Conservation (phyloP, 2,888 invertebrate genomes). For the Magallana nippona region DNA sequence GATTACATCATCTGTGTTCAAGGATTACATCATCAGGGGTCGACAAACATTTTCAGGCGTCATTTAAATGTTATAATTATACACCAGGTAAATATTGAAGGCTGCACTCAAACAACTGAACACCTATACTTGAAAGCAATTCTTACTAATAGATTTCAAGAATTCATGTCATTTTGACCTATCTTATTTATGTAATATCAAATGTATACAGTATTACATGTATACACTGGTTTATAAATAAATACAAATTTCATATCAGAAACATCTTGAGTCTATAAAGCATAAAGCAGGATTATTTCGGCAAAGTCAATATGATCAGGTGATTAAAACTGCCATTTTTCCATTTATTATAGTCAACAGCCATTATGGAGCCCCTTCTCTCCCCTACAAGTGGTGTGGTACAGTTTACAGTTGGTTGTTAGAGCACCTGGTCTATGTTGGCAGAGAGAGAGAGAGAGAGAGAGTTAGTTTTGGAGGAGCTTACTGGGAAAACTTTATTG, state of each 20-base stretch:
- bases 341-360: not conserved
- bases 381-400: not conserved
- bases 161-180: conserved; percentile 7
- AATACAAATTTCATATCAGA: conserved; percentile 2
- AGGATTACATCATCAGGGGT: too few species aligned
- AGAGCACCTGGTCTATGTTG: too few species aligned
- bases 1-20: too few species aligned
- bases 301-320: conserved; percentile 8
- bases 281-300: not conserved
- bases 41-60: too few species aligned
- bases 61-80: too few species aligned
- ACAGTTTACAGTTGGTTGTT: too few species aligned
- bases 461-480: too few species aligned
- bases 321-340: conserved; percentile 17
- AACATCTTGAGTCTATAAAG: not conserved
- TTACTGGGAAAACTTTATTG: too few species aligned
- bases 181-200: not conserved
- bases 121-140: too few species aligned
- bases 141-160: not conserved
- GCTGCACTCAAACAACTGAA: too few species aligned
- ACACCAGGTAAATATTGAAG: too few species aligned
- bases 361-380: not conserved
- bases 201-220: not conserved
- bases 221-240: not conserved
- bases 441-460: too few species aligned